Base-by-base conservation (phyloP, 2,113 vertebrate species). In the Alligator sinensis region DNA sequence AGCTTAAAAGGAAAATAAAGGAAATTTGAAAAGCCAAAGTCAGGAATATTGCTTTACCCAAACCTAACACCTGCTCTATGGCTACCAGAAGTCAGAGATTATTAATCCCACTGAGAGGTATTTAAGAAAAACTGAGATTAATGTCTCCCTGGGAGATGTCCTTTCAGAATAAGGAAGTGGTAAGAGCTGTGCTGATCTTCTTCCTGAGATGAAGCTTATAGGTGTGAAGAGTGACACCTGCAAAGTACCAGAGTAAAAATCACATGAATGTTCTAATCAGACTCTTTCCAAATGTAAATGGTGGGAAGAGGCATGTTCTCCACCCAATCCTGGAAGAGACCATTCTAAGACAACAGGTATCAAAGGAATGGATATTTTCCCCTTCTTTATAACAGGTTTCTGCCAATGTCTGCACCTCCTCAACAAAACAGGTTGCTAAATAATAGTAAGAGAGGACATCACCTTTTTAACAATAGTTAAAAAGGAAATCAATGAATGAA, bases 141-240 rank as follows among this genome's bases (percentile, higher is more conserved):
- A 34, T 88, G 27, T 19, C 57, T 7, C 28, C 78, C 72, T 83
- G 94, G 59, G 28, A 77, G 13, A 87, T 70, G 89, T 58, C 88
- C 74, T 94, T 82, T 91, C 85, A 88, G 92, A 89, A 61, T 84
- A 82, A 0, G n/a, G 78, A 92, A 58, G 80, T 94, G 90, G 77
- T 96, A 96, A 96, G 87, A 83, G 94, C 91, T 82, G 59, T 18
- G 55, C 47, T 8, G 70, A 89, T 86, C 17, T 77, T 85, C 88
- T 77, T 84, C 64, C 70, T 24, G 70, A 74, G 22, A 11, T 47
- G 47, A 74, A 77, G 25, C 59, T 59, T 19, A 2, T 2, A 92
- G 70, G 93, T 94, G 96, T 72, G 87, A 62, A 94, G 92, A 95
- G 84, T 1, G 85, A 76, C 96, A 89, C 95, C 57, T 79, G 4